Conservation (phyloP, 2,113 vertebrate genomes). For the Seriola dumerili region DNA sequence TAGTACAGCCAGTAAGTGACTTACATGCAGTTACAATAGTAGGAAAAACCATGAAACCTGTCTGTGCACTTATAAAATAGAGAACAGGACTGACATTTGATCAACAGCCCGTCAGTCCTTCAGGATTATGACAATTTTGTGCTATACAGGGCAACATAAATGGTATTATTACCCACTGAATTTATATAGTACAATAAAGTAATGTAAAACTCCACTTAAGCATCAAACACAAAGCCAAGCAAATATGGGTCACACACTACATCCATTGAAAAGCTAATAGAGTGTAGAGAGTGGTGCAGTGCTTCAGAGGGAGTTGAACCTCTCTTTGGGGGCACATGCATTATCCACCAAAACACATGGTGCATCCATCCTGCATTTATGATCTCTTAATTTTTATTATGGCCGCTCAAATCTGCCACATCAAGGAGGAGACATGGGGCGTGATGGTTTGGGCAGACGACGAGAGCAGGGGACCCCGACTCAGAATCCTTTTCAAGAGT, state of each 20-base stretch:
- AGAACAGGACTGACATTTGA: not conserved
- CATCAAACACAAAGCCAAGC: not conserved
- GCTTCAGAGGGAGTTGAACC: constrained; percentile 5
- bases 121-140: too few relatives aligned
- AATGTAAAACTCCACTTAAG: not conserved
- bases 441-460: constrained; percentile 62
- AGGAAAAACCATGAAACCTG: not conserved
- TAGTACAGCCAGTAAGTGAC: not conserved
- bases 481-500: constrained; percentile 64
- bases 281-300: accelerated
- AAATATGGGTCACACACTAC: not conserved
- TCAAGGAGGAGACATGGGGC: constrained; percentile 63
- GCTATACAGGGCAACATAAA: not conserved
- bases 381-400: constrained; percentile 67
- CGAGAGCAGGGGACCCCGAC: constrained; percentile 51
- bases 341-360: constrained; percentile 66
- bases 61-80: not conserved
- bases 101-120: not conserved
- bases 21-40: not conserved
- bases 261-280: not conserved
- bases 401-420: constrained; percentile 68
- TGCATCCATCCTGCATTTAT: constrained; percentile 70
- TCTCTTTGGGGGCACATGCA: constrained; percentile 22
- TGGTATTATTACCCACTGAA: not conserved
- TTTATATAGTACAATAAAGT: not conserved